phyloP scores from a whole-genome alignment of 2,113 vertebrate species.

The Prochilodus magdalenae region DNA sequence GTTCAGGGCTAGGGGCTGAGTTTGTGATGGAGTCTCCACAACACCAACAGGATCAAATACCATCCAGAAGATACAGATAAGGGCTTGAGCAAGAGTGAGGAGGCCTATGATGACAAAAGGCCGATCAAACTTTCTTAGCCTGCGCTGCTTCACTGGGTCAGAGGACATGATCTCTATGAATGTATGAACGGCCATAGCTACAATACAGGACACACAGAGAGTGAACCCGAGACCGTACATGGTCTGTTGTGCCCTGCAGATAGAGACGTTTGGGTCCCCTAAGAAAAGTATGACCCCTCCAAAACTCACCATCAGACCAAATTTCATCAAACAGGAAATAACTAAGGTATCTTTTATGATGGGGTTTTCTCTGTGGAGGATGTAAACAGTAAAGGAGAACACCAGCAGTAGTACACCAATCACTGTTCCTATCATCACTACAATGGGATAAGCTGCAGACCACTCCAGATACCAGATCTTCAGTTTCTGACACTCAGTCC shows the following conservation, averaged over 20 bases:
- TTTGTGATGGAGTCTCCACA: not conserved
- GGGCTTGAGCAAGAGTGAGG: slow-evolving; percentile 57
- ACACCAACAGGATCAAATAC: slow-evolving; percentile 58
- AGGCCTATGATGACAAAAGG: slow-evolving; percentile 56
- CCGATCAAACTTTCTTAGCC: slow-evolving; percentile 57
- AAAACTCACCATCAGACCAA: slow-evolving; percentile 69
- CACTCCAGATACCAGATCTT: slow-evolving; percentile 61
- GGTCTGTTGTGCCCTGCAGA: slow-evolving; percentile 69
- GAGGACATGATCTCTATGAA: slow-evolving; percentile 66
- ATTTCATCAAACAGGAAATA: slow-evolving; percentile 65
- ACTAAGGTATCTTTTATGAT: slow-evolving; percentile 64
- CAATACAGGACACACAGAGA: slow-evolving; percentile 71
- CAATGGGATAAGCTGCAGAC: slow-evolving; percentile 62
- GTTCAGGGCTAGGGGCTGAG: not conserved
- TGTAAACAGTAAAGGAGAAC: slow-evolving; percentile 54
- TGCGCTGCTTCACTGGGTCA: slow-evolving; percentile 37
- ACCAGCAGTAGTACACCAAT: slow-evolving; percentile 65
- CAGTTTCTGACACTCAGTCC: slow-evolving; percentile 43
- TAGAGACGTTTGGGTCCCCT: slow-evolving; percentile 58
- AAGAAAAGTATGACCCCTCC: slow-evolving; percentile 68
- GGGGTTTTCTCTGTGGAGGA: slow-evolving; percentile 47
- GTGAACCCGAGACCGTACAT: slow-evolving; percentile 74
- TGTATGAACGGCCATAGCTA: slow-evolving; percentile 67
- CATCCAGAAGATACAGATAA: slow-evolving; percentile 70
- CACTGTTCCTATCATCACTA: slow-evolving; percentile 52